phyloP scores from a whole-genome alignment of 2,797 vertebrate species.

The Leptatherina wallacei region DNA sequence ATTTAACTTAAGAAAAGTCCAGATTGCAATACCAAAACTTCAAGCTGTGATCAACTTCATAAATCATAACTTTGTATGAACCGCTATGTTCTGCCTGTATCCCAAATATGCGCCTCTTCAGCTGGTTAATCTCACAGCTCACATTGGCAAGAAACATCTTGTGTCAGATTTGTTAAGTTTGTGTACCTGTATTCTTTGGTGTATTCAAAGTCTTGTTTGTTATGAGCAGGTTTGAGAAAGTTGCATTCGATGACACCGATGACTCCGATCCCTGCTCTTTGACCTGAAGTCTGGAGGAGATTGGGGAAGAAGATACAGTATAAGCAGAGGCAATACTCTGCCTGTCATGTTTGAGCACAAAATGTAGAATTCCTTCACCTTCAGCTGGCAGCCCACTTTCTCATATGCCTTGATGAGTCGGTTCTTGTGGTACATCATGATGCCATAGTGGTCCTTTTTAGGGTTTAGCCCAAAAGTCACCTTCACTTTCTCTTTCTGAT shows the following conservation, averaged over 20 bases:
- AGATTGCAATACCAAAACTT: too few relatives aligned
- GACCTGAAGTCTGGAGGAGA: constrained; percentile 73
- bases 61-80: too few relatives aligned
- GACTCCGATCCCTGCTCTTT: constrained; percentile 83
- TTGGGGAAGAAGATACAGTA: neutral
- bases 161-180: neutral
- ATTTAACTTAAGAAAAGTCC: too few relatives aligned
- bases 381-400: constrained; percentile 87
- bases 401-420: constrained; percentile 87
- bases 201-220: constrained; percentile 90
- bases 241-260: constrained; percentile 88
- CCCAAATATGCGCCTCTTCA: too few relatives aligned
- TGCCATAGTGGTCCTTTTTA: constrained; percentile 82
- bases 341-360: neutral
- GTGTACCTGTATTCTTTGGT: constrained; percentile 86
- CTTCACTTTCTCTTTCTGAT: constrained; percentile 86
- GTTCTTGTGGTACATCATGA: constrained; percentile 91
- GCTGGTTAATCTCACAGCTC: too few relatives aligned
- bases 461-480: constrained; percentile 87
- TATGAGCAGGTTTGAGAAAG: constrained; percentile 87
- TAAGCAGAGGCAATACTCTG: neutral
- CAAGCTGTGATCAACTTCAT: too few relatives aligned
- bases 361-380: constrained; percentile 64
- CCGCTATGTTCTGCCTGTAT: too few relatives aligned
- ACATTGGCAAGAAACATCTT: neutral